These are phyloP conservation scores for Andrena minutula DNA, from an alignment of 2,888 invertebrate genomes.

Conservation along the genomic window DNA sequence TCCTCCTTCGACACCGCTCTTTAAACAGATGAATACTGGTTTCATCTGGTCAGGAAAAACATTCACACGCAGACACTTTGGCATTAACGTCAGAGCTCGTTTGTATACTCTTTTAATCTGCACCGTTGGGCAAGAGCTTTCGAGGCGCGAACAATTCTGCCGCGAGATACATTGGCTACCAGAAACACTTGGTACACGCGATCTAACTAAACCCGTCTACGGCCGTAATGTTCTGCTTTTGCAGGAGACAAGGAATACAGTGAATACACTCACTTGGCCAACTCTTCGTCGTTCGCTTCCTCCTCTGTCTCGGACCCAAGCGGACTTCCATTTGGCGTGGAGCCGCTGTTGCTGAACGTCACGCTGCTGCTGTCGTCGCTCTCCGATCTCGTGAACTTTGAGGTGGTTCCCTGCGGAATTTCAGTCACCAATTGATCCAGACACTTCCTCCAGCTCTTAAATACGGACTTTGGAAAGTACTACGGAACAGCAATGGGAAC, in stretches of 20 bases:
- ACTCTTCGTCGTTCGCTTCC: constrained; percentile 81
- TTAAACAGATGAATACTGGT: constrained; percentile 12
- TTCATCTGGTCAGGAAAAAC: constrained; percentile 10
- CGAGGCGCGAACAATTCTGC: too few species aligned
- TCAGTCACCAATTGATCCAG: neutral
- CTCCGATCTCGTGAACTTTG: constrained; percentile 78
- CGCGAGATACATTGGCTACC: too few species aligned
- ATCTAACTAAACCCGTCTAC: too few species aligned
- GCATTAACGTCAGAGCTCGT: neutral
- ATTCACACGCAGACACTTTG: neutral
- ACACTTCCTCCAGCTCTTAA: neutral
- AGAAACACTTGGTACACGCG: too few species aligned
- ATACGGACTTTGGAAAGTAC: neutral
- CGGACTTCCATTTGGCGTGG: constrained; percentile 83
- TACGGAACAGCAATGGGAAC: neutral
- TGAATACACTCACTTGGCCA: constrained; percentile 78
- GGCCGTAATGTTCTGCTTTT: too few species aligned
- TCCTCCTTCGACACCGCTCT: constrained; percentile 24
- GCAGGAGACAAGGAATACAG: constrained; percentile 33
- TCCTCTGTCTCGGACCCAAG: constrained; percentile 83
- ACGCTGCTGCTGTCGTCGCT: constrained; percentile 85
- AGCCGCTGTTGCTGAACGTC: constrained; percentile 85
- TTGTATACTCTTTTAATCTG: constrained; percentile 5
- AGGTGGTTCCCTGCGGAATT: constrained; percentile 70
- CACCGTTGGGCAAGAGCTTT: too few species aligned